Evolutionary conservation across 2,113 vertebrate species (phyloP).

Genomic region (Carollia perspicillata): DNA sequence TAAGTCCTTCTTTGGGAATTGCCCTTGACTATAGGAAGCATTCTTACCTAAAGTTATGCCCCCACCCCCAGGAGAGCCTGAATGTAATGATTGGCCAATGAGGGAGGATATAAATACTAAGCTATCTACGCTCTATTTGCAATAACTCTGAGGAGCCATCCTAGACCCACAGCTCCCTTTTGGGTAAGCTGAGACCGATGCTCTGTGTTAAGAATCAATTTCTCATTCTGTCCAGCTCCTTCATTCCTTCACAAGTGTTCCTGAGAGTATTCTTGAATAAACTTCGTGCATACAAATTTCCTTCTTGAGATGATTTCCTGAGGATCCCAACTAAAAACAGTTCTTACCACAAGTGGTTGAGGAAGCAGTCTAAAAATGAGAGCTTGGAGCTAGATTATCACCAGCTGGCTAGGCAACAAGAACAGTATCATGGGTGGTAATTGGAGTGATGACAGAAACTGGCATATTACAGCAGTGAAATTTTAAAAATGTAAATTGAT

Average conservation of each 20-base stretch:
- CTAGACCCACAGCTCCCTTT: not conserved
- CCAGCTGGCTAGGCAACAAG: not conserved
- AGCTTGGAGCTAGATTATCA: not conserved
- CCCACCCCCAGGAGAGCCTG: rapidly evolving
- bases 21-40: not conserved
- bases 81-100: not conserved
- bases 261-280: not conserved
- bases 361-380: conserved; percentile 33
- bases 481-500: not conserved
- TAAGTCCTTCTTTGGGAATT: not conserved
- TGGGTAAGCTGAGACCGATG: not conserved
- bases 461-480: not conserved
- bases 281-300: not conserved
- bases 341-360: not conserved
- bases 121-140: not conserved
- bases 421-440: conserved; percentile 7
- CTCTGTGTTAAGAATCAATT: not conserved
- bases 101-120: not conserved
- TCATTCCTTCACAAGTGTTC: not conserved
- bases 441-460: not conserved
- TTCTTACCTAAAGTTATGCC: not conserved
- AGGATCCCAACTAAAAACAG: not conserved
- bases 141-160: not conserved
- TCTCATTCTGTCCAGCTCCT: not conserved
- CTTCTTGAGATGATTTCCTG: not conserved